Evolutionary conservation across 2,113 vertebrate species (phyloP), one percentile per base, ranked within the genome.

Genomic region (Platysteira castanea): DNA sequence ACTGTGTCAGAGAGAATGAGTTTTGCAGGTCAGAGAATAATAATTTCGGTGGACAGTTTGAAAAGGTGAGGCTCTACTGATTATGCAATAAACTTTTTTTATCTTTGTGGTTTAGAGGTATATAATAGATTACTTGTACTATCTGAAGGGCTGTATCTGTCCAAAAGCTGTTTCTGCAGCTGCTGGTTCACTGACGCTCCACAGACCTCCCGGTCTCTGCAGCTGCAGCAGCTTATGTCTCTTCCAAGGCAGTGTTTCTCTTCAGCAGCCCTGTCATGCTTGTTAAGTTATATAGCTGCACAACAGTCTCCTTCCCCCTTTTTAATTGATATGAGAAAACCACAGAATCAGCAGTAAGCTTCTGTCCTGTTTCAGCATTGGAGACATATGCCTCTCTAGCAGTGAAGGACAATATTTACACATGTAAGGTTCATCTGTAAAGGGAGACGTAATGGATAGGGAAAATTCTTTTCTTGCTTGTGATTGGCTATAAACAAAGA

Each of bases 271-370:
- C 10, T 56, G 90, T 90, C 83, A 90, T 75, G 93, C 83, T 84
- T 92, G 85, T 96, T 96, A 96, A 90, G 88, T 86, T 95, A 71
- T 41, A 74, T 52, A 85, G 91, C 90, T 85, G 47, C 74, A 78
- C 65, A 75, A 31, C 41, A 75, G 41, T 8, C 81, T 92, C 69
- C 47, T 71, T 42, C 52, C 30, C 11, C 0, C 83, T 52, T 81
- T 84, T 71, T 57, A 87, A 46, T 2, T 85, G 67, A 56, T 69
- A 35, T 0, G 37, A 89, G 83, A 84, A 94, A 95, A 84, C 13
- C 56, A 53, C 83, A 73, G 90, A 86, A 81, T 91, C 93, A 83
- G 91, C 87, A 89, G 28, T 81, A 46, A 90, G 75, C 71, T 63
- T 24, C 59, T 93, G 59, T 52, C 39, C 16, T 59, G 35, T 88